Percentiles rank a stretch among this genome's conserved stretches.
These are phyloP conservation scores for Rhodinocichla rosea DNA, from an alignment of 2,113 vertebrate species.

Conservation along the genomic window DNA sequence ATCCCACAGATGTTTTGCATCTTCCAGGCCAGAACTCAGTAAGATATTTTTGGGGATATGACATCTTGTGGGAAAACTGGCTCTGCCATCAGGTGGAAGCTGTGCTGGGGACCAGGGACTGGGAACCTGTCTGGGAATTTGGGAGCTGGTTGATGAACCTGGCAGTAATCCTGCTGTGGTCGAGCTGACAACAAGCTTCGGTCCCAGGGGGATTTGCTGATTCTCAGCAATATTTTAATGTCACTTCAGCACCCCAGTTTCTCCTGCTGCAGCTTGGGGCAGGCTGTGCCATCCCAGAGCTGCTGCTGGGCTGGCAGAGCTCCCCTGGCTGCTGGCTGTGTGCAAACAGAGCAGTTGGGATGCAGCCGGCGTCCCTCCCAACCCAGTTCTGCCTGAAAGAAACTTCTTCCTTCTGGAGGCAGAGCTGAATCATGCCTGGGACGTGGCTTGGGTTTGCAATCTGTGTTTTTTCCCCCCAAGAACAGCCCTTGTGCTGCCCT, in stretches of 20 bases:
- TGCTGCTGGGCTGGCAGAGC: neutral
- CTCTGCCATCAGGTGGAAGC: neutral
- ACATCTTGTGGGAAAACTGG: neutral
- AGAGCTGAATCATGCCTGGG: neutral
- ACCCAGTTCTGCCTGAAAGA: neutral
- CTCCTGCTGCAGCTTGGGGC: neutral
- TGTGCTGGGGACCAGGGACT: neutral
- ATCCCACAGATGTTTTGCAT: neutral
- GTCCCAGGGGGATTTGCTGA: neutral
- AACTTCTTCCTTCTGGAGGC: neutral
- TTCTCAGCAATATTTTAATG: neutral
- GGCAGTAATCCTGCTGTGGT: accelerated
- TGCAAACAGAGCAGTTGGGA: neutral
- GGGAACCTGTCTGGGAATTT: neutral
- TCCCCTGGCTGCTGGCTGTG: neutral
- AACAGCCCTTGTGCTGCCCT: neutral
- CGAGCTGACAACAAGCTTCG: neutral
- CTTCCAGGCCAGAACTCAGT: neutral
- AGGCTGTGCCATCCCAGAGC: neutral
- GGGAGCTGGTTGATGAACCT: neutral
- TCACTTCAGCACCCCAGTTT: neutral
- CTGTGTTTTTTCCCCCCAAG: neutral
- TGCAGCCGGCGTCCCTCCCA: neutral
- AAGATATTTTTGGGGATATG: neutral
- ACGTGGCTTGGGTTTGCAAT: neutral